Evolutionary conservation across 2,888 invertebrate species (phyloP).

Genomic region (Pasiphila rectangulata): DNA sequence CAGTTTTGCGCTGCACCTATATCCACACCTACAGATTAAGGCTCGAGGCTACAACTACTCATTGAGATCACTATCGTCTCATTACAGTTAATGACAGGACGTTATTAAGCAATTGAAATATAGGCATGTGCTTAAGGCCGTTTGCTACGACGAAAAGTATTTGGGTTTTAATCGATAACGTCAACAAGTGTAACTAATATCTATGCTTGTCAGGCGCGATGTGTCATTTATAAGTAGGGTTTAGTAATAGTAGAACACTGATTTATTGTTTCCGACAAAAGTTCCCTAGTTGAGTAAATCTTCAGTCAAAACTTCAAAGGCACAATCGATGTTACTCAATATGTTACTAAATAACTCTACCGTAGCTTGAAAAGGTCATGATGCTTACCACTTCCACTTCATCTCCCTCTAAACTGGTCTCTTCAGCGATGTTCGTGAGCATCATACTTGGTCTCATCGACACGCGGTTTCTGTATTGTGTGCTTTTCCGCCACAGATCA

Average conservation of each 20-base stretch:
- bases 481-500: slow-evolving; percentile 48
- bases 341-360: too few relatives aligned
- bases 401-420: slow-evolving; percentile 52
- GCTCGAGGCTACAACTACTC: slow-evolving; percentile 5
- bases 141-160: not conserved
- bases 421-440: slow-evolving; percentile 69
- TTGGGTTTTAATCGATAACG: not conserved
- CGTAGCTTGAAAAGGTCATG: not conserved
- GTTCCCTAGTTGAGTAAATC: too few relatives aligned
- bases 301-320: too few relatives aligned
- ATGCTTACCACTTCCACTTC: slow-evolving; percentile 63
- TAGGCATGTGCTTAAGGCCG: not conserved
- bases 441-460: slow-evolving; percentile 69
- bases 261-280: too few relatives aligned
- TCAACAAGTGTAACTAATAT: not conserved
- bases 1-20: slow-evolving; percentile 6
- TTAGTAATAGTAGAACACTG: too few relatives aligned
- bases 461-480: slow-evolving; percentile 54
- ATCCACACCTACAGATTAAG: not conserved
- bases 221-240: too few relatives aligned
- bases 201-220: too few relatives aligned
- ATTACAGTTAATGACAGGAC: slow-evolving; percentile 18
- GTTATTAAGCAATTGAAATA: slow-evolving; percentile 8
- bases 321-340: too few relatives aligned
- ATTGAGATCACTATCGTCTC: slow-evolving; percentile 10